Evolutionary conservation across 2,797 vertebrate species (phyloP).

Genomic region (Tadarida brasiliensis): DNA sequence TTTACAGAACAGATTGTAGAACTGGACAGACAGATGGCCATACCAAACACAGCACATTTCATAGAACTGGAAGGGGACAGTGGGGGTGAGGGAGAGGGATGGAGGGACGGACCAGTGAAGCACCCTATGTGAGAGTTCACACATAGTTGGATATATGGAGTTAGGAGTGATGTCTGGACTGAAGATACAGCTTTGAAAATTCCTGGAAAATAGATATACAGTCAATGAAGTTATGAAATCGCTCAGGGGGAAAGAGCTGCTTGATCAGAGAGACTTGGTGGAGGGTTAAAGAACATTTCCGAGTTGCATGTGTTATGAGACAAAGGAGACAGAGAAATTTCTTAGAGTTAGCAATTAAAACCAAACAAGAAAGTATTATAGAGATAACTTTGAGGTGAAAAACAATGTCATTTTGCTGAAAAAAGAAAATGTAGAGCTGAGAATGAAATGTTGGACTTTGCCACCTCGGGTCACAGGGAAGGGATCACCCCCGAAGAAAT

Average conservation of each 20-base stretch:
- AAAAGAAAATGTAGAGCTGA: background rate
- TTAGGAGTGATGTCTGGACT: background rate
- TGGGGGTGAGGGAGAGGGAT: accelerated
- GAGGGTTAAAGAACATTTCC: background rate
- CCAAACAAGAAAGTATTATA: background rate
- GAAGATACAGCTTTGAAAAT: background rate
- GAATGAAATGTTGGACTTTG: background rate
- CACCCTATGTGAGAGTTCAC: background rate
- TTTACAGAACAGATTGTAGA: background rate
- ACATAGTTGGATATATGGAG: background rate
- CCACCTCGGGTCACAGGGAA: background rate
- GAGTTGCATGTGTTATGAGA: background rate
- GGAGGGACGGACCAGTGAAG: background rate
- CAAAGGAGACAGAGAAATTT: background rate
- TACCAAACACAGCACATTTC: background rate
- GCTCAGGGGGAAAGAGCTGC: background rate
- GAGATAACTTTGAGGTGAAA: background rate
- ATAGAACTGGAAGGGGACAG: background rate
- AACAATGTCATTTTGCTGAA: background rate
- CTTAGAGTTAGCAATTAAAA: constrained; percentile 5
- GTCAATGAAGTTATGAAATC: background rate
- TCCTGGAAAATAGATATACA: background rate
- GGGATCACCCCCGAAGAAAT: background rate
- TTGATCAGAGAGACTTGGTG: background rate
- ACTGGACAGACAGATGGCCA: background rate